These are phyloP conservation scores for Mugil cephalus DNA, from an alignment of 2,113 vertebrate species.

Conservation along the genomic window DNA sequence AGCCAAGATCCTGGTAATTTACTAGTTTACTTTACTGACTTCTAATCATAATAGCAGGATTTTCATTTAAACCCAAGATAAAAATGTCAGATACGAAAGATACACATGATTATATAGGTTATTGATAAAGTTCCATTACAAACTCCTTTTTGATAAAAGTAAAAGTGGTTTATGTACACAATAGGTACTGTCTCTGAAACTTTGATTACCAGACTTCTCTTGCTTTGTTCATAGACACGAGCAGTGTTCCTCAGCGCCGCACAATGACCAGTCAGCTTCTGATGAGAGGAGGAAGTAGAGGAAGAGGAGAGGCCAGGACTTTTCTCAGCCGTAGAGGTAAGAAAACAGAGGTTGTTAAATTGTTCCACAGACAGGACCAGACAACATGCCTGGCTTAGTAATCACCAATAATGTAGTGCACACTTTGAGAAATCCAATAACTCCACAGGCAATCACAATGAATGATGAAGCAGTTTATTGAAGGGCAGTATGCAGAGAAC, in stretches of 20 bases:
- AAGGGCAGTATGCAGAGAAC: constrained; percentile 35
- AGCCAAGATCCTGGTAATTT: constrained; percentile 91
- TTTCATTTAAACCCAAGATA: too few relatives aligned
- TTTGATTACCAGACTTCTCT: too few relatives aligned
- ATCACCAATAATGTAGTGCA: background rate
- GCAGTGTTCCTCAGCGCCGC: constrained; percentile 84
- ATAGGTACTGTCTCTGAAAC: background rate
- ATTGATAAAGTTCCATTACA: too few relatives aligned
- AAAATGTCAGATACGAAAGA: too few relatives aligned
- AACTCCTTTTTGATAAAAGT: background rate
- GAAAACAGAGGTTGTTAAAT: background rate
- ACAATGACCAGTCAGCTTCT: constrained; percentile 85
- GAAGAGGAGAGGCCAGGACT: constrained; percentile 81
- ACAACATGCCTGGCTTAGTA: background rate
- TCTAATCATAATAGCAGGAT: background rate
- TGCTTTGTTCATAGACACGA: constrained; percentile 83
- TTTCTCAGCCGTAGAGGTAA: constrained; percentile 84
- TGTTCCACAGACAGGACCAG: background rate
- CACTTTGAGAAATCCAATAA: background rate
- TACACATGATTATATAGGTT: too few relatives aligned
- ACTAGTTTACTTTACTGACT: background rate
- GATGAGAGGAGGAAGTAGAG: constrained; percentile 73
- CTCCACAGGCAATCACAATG: too few relatives aligned
- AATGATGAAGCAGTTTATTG: constrained; percentile 64
- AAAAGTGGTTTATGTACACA: background rate